Evolutionary conservation across 2,797 vertebrate species (phyloP).

Genomic region (Ibycter americanus): DNA sequence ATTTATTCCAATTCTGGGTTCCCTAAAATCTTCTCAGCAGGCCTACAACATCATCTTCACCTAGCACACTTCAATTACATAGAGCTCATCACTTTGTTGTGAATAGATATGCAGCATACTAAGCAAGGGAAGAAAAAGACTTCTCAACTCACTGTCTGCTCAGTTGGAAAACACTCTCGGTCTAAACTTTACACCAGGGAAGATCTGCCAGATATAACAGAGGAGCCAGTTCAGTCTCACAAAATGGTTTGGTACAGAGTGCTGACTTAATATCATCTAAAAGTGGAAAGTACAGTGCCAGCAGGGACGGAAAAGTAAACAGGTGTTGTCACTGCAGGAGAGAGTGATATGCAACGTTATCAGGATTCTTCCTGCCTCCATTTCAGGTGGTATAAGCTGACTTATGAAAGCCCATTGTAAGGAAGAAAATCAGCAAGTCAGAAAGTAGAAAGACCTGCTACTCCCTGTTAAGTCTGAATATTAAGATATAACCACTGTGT

Average conservation of each 20-base stretch:
- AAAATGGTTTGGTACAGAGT: not conserved
- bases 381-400: not conserved
- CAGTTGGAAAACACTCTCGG: not conserved
- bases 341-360: not conserved
- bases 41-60: not conserved
- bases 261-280: conserved; percentile 51
- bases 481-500: not conserved
- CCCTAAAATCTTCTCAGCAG: conserved; percentile 3
- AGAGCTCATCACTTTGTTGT: not conserved
- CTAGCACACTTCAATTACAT: not conserved
- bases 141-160: not conserved
- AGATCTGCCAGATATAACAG: not conserved
- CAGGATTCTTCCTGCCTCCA: not conserved
- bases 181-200: not conserved
- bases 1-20: not conserved
- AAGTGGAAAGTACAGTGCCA: conserved; percentile 42
- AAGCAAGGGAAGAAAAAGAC: not conserved
- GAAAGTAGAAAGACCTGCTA: not conserved
- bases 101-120: not conserved
- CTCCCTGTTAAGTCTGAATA: not conserved
- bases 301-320: conserved; percentile 37
- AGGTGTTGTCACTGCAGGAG: conserved; percentile 33
- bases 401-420: not conserved
- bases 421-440: conserved; percentile 16
- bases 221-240: conserved; percentile 42